These are phyloP conservation scores for Leptopilina boulardi DNA, from an alignment of 1,140 invertebrate genomes.

Conservation along the genomic window DNA sequence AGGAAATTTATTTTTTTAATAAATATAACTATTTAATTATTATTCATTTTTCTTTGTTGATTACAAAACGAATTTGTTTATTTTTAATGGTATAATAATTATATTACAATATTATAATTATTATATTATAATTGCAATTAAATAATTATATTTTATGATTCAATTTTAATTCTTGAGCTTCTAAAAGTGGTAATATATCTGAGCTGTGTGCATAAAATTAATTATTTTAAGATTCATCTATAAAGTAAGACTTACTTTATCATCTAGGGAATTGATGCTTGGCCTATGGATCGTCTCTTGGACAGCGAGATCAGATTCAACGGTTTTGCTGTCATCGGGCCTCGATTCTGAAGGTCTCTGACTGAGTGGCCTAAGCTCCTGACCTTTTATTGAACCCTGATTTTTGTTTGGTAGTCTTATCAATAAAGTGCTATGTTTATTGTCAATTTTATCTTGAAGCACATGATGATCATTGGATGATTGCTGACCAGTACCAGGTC, in stretches of 20 bases:
- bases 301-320: conserved; percentile 62
- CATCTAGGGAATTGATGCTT: conserved; percentile 65
- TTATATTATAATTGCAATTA: too few species aligned
- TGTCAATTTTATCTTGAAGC: conserved; percentile 69
- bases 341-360: conserved; percentile 61
- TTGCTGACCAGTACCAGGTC: conserved; percentile 38
- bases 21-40: too few species aligned
- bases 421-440: conserved; percentile 60
- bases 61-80: too few species aligned
- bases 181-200: too few species aligned
- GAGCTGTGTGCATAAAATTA: too few species aligned
- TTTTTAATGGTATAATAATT: too few species aligned
- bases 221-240: neutral
- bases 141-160: too few species aligned
- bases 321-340: conserved; percentile 62
- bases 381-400: conserved; percentile 56
- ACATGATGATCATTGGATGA: conserved; percentile 48
- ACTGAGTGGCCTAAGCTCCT: conserved; percentile 57
- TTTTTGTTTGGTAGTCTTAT: conserved; percentile 69
- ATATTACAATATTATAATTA: too few species aligned
- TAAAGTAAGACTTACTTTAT: conserved; percentile 43
- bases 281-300: conserved; percentile 70
- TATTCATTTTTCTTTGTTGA: too few species aligned
- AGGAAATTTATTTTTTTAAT: too few species aligned
- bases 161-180: too few species aligned